These are phyloP conservation scores for Holotrichia oblita DNA, from an alignment of 1,140 invertebrate species.

Conservation along the genomic window DNA sequence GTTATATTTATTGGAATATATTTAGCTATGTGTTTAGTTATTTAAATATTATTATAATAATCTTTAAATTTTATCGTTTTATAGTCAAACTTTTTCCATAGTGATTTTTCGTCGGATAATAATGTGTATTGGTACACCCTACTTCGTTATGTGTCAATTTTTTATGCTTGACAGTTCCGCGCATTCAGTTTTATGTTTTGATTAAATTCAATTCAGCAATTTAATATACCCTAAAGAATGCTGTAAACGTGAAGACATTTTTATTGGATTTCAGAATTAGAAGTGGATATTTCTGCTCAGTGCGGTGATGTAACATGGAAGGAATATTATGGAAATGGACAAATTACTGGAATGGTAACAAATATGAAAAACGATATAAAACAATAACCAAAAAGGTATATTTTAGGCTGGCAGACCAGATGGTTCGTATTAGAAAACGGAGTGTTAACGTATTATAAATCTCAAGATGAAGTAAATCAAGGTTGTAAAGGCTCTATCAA, in stretches of 20 bases:
- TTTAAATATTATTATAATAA: too few relatives aligned
- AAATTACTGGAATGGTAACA: conserved; percentile 81
- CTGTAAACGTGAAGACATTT: not conserved
- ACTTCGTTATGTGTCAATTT: not conserved
- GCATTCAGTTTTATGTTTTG: conserved; percentile 16
- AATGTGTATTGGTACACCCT: not conserved
- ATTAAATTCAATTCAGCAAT: conserved; percentile 14
- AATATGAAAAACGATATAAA: not conserved
- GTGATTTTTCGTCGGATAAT: not conserved
- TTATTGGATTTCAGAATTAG: conserved; percentile 14
- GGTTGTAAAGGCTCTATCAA: conserved; percentile 87
- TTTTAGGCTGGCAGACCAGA: conserved; percentile 83
- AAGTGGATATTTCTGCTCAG: not conserved
- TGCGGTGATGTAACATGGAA: conserved; percentile 66
- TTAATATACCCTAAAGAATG: not conserved
- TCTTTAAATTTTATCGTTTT: not conserved
- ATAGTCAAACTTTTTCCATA: not conserved
- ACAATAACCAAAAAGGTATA: conserved; percentile 33
- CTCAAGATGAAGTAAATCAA: conserved; percentile 82
- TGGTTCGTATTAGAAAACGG: conserved; percentile 87
- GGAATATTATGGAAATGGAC: conserved; percentile 85
- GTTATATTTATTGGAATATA: too few relatives aligned
- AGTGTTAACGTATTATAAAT: conserved; percentile 83
- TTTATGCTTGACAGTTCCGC: not conserved
- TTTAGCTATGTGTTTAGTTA: too few relatives aligned